These are phyloP conservation scores for Rhinolophus ferrumequinum DNA, from an alignment of 2,113 vertebrate species.

Conservation along the genomic window DNA sequence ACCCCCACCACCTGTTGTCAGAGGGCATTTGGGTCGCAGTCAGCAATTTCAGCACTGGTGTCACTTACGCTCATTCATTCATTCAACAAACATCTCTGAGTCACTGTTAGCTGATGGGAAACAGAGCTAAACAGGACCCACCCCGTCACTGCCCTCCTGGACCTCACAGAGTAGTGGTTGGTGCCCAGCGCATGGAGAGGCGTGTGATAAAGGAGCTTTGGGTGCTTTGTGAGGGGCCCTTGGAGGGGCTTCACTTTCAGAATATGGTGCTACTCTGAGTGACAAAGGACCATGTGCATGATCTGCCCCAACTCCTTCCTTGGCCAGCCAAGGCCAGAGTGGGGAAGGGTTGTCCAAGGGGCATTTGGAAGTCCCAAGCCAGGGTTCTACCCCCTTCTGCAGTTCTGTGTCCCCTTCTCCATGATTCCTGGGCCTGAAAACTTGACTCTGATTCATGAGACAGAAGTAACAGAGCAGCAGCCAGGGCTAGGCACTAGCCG, in stretches of 20 bases:
- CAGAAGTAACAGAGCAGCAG: background rate
- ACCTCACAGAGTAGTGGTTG: background rate
- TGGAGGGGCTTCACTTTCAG: background rate
- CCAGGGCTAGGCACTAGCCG: background rate
- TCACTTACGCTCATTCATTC: background rate
- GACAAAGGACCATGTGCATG: background rate
- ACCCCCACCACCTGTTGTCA: background rate
- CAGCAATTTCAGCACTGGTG: background rate
- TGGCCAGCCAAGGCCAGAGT: background rate
- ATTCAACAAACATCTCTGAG: background rate
- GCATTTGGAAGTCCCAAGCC: background rate
- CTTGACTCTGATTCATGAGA: background rate
- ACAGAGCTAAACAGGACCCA: background rate
- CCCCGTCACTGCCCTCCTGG: too few relatives aligned
- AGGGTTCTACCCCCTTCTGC: background rate
- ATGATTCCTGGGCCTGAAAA: background rate
- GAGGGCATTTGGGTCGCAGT: background rate
- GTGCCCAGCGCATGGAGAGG: accelerated
- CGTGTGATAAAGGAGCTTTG: accelerated
- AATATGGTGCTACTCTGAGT: background rate
- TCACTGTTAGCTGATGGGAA: background rate
- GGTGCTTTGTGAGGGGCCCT: background rate
- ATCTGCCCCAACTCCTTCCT: background rate
- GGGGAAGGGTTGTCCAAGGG: background rate
- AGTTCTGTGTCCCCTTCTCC: too few relatives aligned